Evolutionary conservation across 2,888 invertebrate species (phyloP).

Genomic region (Xestia ashworthii): DNA sequence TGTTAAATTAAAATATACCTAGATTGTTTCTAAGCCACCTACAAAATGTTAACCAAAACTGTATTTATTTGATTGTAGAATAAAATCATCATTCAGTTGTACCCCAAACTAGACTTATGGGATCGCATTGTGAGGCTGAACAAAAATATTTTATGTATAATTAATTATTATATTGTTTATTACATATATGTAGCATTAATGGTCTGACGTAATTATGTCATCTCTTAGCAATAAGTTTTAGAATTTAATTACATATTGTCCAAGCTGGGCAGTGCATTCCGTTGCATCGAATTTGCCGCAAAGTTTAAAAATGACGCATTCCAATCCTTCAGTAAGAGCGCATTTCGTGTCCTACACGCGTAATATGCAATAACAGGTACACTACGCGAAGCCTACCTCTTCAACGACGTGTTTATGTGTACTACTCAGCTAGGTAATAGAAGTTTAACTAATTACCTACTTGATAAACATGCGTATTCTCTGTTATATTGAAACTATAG

Average conservation of each 20-base stretch:
- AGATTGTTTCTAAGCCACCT: background rate
- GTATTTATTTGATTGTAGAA: background rate
- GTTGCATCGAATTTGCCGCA: background rate
- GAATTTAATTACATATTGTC: conserved; percentile 30
- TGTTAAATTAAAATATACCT: no score
- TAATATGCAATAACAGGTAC: conserved; percentile 2
- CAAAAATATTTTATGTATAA: conserved; percentile 30
- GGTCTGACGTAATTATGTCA: conserved; percentile 17
- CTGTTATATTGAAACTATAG: conserved; percentile 6
- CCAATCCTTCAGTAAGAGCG: conserved; percentile 9
- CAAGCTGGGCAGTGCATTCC: conserved; percentile 12
- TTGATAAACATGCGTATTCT: conserved; percentile 6
- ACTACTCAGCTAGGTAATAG: conserved; percentile 11
- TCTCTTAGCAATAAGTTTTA: conserved; percentile 43
- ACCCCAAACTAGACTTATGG: background rate
- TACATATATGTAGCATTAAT: conserved; percentile 28
- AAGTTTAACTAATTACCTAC: conserved; percentile 10
- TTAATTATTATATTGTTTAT: conserved; percentile 33
- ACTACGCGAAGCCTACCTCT: background rate
- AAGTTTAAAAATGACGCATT: conserved; percentile 27
- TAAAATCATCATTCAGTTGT: background rate
- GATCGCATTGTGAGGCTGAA: conserved; percentile 31
- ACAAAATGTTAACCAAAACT: no score
- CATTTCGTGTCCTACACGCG: background rate
- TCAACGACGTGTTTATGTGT: conserved; percentile 4